Base-by-base conservation (phyloP, 1,140 invertebrate species). In the Dendroctonus ponderosae region DNA sequence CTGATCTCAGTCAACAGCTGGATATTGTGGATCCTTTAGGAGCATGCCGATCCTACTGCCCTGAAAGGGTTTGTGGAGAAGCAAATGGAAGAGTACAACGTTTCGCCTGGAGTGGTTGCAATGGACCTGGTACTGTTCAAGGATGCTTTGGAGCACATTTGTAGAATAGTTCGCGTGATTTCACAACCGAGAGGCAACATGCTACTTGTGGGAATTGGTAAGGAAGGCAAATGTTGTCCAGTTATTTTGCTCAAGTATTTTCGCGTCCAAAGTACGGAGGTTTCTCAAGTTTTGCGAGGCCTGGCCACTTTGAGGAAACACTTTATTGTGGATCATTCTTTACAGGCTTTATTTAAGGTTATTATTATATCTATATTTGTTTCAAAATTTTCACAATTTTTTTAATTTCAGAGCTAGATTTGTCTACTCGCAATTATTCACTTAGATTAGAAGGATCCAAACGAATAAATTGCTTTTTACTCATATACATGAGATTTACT, bases 141-240 rank as follows among this genome's bases (percentile, higher is more conserved):
- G 59, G 91, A 94, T 76, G 91, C 91, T 3, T 88, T 94, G 43
- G 89, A 93, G 75, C 91, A 94, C 76, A 85, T 94, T 54, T 87
- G 87, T 61, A 86, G 91, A 67, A 91, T 92, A 60, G 85, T 89
- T 8, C 82, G 92, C 58, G 90, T 94, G 11, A 87, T 96, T 48
- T 90, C 91, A 3, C 91, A 93, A 78, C 89, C 88, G 0, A 82
- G 88, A 39, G 92, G 93, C 5, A 88, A 94, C 79, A 86, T 92
- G 84, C 80, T 94, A 4, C 83, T 94, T 52, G 86, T 95, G 51
- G 92, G 92, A 43, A 90, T 93, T 67, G 91, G 87, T 84, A 80
- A 70, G 71, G 62, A 50, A 52, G 26, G 26, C 26, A 26, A 26
- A 26, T 26, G 26, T 26, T 26, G n/a, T n/a, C n/a, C n/a, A n/a